These are phyloP conservation scores for Drosophila tristis DNA, from an alignment of 1,140 invertebrate genomes.

Conservation along the genomic window DNA sequence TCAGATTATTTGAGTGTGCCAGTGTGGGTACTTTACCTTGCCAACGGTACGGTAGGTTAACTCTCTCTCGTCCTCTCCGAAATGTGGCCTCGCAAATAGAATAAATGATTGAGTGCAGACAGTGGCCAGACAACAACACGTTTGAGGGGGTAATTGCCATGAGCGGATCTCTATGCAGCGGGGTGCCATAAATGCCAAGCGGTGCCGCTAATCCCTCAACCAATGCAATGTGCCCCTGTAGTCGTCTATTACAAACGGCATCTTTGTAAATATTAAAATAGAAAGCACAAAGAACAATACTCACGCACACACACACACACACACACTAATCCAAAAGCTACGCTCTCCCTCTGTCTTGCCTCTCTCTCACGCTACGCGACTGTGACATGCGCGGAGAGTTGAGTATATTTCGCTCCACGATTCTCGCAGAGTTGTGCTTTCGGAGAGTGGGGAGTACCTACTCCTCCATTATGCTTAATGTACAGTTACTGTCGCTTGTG, in stretches of 20 bases:
- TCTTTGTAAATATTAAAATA: slow-evolving; percentile 62
- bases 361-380: slow-evolving; percentile 22
- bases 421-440: slow-evolving; percentile 4
- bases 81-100: slow-evolving; percentile 53
- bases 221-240: slow-evolving; percentile 23
- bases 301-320: slow-evolving; percentile 61
- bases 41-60: slow-evolving; percentile 15
- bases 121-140: slow-evolving; percentile 64
- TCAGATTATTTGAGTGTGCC: slow-evolving; percentile 11
- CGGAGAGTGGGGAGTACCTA: slow-evolving; percentile 23
- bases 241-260: slow-evolving; percentile 47
- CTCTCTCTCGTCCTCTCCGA: slow-evolving; percentile 11
- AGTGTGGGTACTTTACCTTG: slow-evolving; percentile 33
- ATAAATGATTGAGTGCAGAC: slow-evolving; percentile 64
- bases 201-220: neutral
- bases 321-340: slow-evolving; percentile 20
- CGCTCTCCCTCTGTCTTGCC: slow-evolving; percentile 7
- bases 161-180: slow-evolving; percentile 15
- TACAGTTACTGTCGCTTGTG: slow-evolving; percentile 1
- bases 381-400: slow-evolving; percentile 49
- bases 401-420: slow-evolving; percentile 54
- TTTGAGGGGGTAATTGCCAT: slow-evolving; percentile 30
- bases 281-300: slow-evolving; percentile 50
- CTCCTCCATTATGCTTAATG: slow-evolving; percentile 47
- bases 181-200: slow-evolving; percentile 1